Conservation (phyloP, 2,797 vertebrate genomes). For the Gymnothorax reevesii region DNA sequence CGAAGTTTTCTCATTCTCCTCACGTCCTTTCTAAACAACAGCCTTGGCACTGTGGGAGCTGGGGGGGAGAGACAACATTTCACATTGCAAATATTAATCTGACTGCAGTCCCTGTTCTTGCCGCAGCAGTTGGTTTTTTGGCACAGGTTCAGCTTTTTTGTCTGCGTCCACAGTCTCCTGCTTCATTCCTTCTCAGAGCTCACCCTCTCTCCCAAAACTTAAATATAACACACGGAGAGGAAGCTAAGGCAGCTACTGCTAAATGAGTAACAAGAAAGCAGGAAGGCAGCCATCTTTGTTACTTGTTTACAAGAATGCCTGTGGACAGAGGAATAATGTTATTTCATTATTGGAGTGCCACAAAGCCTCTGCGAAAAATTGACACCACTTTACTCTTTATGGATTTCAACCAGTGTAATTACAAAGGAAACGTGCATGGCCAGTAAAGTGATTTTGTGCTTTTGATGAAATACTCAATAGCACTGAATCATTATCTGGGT, state of each 20-base stretch:
- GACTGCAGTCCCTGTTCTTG: constrained; percentile 58
- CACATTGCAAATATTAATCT: constrained; percentile 59
- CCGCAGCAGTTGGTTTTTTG: constrained; percentile 68
- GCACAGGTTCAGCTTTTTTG: constrained; percentile 78
- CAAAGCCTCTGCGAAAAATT: neutral
- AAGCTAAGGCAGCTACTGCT: neutral
- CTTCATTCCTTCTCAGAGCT: constrained; percentile 39
- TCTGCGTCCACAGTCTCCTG: constrained; percentile 58
- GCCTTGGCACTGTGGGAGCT: constrained; percentile 13
- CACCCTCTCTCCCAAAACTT: constrained; percentile 29
- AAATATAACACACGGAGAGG: constrained; percentile 19
- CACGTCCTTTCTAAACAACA: constrained; percentile 26
- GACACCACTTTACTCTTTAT: neutral
- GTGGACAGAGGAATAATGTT: neutral
- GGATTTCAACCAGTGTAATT: neutral
- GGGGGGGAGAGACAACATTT: constrained; percentile 32
- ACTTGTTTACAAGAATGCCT: constrained; percentile 1
- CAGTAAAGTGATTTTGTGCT: neutral
- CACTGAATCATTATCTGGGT: neutral
- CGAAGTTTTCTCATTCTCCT: constrained; percentile 5
- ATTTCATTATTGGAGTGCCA: neutral
- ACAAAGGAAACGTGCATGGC: neutral
- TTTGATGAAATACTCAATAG: neutral
- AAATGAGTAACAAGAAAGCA: neutral
- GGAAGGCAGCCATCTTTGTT: constrained; percentile 10